Evolutionary conservation across 2,797 vertebrate genomes (phyloP), one percentile per base, ranked within the genome.

Genomic region (Tragelaphus oryx): DNA sequence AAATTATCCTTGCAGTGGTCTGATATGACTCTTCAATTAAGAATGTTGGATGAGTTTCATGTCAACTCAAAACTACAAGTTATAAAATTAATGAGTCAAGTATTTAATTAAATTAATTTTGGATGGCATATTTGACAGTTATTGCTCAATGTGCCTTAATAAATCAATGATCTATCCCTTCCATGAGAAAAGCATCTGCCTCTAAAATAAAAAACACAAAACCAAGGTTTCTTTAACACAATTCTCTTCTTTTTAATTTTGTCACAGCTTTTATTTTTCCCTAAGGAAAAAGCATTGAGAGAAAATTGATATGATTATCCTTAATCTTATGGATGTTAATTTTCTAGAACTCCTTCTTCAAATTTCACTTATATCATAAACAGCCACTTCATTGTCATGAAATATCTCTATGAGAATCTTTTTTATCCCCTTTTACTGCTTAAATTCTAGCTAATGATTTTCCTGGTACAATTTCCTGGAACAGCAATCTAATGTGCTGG

Each of bases 261-360:
- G 41, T 78, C 52, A 59, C 20, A n/a, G 10, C 24, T 33, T 83
- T 89, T 91, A 26, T 62, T 75, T 81, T 95, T 80, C 11, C 37
- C 57, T 68, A 48, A 90, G 62, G 41, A 84, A 79, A 82, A 96
- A 62, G 24, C 9, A 92, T 10, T 76, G 16, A 80, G 41, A 82
- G 8, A 79, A 82, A 93, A 93, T 93, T 89, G 24, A 71, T 60
- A 37, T 89, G n/a, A 84, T 96, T 96, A 83, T 30, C 89, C 28
- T 65, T 82, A 91, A 96, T 76, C 16, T 87, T 59, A 79, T 87
- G n/a, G 78, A 82, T 44, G 60, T 87, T 41, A 41, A 81, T 68
- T 94, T 93, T 95, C 89, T 60, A 33, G 46, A 81, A 54, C 18
- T 80, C 24, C 59, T 55, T 85, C 46, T 91, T 76, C 22, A 41